Base-by-base conservation (phyloP, 64 coral and sea anemone species). In the Hydrozoanthus tunicans region DNA sequence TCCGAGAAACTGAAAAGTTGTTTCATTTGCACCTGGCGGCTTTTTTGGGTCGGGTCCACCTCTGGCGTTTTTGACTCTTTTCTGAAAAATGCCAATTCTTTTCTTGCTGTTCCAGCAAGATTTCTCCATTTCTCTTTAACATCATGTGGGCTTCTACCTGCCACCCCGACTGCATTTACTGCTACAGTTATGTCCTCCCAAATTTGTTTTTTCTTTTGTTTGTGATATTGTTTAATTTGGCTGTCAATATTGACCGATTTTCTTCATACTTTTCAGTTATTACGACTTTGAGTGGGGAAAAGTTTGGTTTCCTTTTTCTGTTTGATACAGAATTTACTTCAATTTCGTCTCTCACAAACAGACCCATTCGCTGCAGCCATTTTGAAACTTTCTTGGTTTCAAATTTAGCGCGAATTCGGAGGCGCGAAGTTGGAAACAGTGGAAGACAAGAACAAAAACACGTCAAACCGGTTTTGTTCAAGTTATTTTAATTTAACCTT, bases 121-220 rank as follows among this genome's bases (percentile, higher is more conserved):
- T 90, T 77, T 53, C 76, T 90, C 86, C 73, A 90, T 43, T 90
- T 90, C 9, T 90, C 86, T 64, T 77, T 90, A 6, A 90, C 86
- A 12, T 90, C 58, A 3, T 78, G 58, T 14, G 15, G 4, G 51
- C 58, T 90, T 62, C 86, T 78, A 11, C 63, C 77, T 17, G 55
- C 73, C 73, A 90, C 86, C 59, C 68, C 69, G 57, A 89, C 67
- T 59, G 52, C 85, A 5, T 89, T 89, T 76, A 53, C 68, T 89
- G 66, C 69, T 13, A 53, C 11, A 53, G 51, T 74, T 71, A 89
- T 89, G 9, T 54, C 14, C 3, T 89, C 70, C 85, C 85, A 89
- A 89, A 51, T 72, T 89, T 25, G 55, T 73, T 89, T 59, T 89
- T 89, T 13, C 53, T 68, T 27, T 72, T 89, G 83, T 86, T 86